phyloP scores from a whole-genome alignment of 2,797 vertebrate genomes.

The Borostomias antarcticus region DNA sequence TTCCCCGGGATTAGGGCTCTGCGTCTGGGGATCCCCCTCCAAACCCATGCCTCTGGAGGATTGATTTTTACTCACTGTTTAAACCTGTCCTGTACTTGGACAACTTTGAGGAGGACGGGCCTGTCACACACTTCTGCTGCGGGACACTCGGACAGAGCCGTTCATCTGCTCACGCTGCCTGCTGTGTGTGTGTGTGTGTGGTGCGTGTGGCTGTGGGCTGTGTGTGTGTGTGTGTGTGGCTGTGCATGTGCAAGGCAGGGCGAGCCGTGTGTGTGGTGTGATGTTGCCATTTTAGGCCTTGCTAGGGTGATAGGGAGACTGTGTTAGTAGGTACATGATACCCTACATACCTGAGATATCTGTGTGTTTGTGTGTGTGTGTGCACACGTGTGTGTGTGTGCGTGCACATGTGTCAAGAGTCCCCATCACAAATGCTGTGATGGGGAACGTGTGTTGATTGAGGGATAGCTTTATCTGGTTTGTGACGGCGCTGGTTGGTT shows the following conservation, averaged over 20 bases:
- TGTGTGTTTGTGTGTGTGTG: conserved; percentile 33
- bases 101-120: background rate
- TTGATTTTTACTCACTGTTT: no score
- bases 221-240: background rate
- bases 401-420: no score
- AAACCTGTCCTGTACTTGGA: background rate
- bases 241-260: background rate
- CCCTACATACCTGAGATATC: conserved; percentile 51
- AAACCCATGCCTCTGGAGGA: background rate
- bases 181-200: background rate
- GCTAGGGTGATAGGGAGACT: background rate
- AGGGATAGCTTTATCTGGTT: no score
- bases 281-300: no score
- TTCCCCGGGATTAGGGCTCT: conserved; percentile 29
- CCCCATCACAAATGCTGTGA: no score
- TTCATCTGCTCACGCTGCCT: background rate
- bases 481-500: background rate
- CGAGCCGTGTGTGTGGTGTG: background rate
- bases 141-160: no score
- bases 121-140: no score
- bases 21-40: conserved; percentile 18
- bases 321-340: conserved; percentile 10
- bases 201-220: no score
- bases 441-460: no score
- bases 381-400: background rate